Percentiles rank a stretch among this genome's conserved stretches.
Conservation (phyloP, 2,113 vertebrate genomes). For the Aramus guarauna region DNA sequence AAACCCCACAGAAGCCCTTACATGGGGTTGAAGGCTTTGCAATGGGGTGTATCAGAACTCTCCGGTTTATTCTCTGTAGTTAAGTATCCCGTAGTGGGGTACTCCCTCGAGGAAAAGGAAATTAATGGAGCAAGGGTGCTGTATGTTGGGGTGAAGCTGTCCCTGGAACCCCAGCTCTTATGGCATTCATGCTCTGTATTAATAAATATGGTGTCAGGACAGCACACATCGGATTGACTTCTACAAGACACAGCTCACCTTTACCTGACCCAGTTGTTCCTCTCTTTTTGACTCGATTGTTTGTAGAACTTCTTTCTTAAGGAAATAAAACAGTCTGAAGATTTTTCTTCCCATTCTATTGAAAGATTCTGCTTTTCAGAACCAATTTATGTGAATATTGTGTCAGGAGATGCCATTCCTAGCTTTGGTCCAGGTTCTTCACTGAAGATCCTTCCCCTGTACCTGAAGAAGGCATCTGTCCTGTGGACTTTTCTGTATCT, state of each 20-base stretch:
- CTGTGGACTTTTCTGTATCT: background rate
- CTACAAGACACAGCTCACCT: background rate
- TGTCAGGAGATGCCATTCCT: background rate
- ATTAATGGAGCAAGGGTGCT: background rate
- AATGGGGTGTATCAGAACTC: background rate
- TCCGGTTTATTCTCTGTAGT: background rate
- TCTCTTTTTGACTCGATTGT: background rate
- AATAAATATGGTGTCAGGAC: background rate
- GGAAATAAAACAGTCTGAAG: background rate
- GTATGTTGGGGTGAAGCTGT: background rate
- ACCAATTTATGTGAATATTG: background rate
- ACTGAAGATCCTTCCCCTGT: background rate
- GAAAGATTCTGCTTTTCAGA: background rate
- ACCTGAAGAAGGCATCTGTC: background rate
- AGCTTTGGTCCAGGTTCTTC: background rate
- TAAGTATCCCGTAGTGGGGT: background rate
- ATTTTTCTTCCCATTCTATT: background rate
- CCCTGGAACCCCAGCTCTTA: background rate
- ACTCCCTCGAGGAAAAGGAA: background rate
- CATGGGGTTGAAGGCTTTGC: background rate
- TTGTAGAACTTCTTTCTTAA: background rate
- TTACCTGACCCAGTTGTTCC: background rate
- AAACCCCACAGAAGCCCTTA: background rate
- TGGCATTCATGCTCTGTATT: background rate
- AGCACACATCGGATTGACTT: background rate